Percentiles rank a stretch among this genome's conserved stretches.
Evolutionary conservation across 2,113 vertebrate genomes (phyloP).

Genomic region (Chiloscyllium plagiosum): DNA sequence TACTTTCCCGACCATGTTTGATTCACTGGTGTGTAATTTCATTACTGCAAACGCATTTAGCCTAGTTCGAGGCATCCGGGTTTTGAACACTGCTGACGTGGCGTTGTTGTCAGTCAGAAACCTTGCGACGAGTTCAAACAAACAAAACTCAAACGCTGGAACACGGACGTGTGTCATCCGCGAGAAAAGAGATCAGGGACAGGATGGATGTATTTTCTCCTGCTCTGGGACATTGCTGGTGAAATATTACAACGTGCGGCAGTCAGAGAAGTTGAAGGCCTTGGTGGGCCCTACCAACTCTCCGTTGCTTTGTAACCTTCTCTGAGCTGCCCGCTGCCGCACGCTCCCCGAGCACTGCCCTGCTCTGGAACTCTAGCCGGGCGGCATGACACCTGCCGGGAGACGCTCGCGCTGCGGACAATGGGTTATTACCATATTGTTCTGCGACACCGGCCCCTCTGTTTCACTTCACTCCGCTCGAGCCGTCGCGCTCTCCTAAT

Average conservation of each 20-base stretch:
- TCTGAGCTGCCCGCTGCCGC: background rate
- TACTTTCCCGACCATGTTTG: no score
- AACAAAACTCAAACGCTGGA: background rate
- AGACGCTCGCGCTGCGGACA: background rate
- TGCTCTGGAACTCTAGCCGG: background rate
- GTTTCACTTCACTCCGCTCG: background rate
- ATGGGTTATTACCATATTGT: background rate
- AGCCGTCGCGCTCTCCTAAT: constrained; percentile 16
- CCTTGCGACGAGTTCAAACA: background rate
- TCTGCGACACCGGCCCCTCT: no score
- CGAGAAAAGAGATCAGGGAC: background rate
- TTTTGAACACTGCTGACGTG: constrained; percentile 19
- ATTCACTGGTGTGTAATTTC: background rate
- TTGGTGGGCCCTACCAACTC: background rate
- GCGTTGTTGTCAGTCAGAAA: background rate
- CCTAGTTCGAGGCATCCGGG: background rate
- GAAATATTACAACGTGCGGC: background rate
- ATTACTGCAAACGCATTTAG: background rate
- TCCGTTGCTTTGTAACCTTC: background rate
- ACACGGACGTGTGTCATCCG: background rate
- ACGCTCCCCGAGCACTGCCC: background rate
- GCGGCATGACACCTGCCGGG: background rate
- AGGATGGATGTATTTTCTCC: background rate
- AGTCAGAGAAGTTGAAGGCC: background rate
- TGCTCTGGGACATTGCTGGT: background rate